phyloP scores from a whole-genome alignment of 2,888 invertebrate species.

The Charanyca ferruginea region DNA sequence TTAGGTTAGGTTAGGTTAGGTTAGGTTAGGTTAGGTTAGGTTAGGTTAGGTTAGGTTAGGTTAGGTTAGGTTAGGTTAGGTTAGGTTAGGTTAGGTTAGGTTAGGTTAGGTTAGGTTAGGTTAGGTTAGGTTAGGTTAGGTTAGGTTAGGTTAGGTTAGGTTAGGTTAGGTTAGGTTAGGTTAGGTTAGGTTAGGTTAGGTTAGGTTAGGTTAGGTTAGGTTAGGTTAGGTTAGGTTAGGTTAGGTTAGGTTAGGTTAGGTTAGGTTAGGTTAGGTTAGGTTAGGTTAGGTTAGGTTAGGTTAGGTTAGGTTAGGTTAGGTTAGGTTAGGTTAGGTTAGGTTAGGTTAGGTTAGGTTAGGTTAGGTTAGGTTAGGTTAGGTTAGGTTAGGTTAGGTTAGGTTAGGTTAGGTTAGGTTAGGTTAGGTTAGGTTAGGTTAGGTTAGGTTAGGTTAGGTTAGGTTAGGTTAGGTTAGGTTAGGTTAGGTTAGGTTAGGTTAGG shows the following conservation, averaged over 20 bases:
- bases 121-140: slow-evolving; percentile 53
- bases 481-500: slow-evolving; percentile 23
- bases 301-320: slow-evolving; percentile 46
- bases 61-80: slow-evolving; percentile 55
- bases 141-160: slow-evolving; percentile 51
- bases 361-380: slow-evolving; percentile 33
- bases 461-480: slow-evolving; percentile 41
- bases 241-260: slow-evolving; percentile 47
- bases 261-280: slow-evolving; percentile 40
- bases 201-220: slow-evolving; percentile 48
- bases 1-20: slow-evolving; percentile 59
- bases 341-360: slow-evolving; percentile 45
- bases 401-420: slow-evolving; percentile 43
- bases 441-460: slow-evolving; percentile 40
- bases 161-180: slow-evolving; percentile 51
- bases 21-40: slow-evolving; percentile 58
- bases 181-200: slow-evolving; percentile 45
- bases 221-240: slow-evolving; percentile 47
- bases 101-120: slow-evolving; percentile 57
- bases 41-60: slow-evolving; percentile 58
- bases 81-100: slow-evolving; percentile 54
- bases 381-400: slow-evolving; percentile 44
- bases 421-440: slow-evolving; percentile 45
- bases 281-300: slow-evolving; percentile 48
- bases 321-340: slow-evolving; percentile 46